A percentile compares a stretch with the other conserved stretches of the same genome.
phyloP scores from a whole-genome alignment of 2,888 invertebrate genomes.

The Euspilapteryx auroguttella region DNA sequence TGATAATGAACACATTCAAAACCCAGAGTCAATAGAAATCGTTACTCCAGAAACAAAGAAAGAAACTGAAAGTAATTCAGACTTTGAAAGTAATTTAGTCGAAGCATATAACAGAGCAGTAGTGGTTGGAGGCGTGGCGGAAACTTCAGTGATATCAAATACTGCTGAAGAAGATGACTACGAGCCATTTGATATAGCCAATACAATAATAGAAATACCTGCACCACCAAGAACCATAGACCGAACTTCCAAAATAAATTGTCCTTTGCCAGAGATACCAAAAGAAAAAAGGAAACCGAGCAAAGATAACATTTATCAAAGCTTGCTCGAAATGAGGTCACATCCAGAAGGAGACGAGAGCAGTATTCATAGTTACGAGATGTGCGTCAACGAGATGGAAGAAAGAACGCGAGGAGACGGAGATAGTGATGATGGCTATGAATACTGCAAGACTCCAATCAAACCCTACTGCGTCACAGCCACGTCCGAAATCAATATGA shows the following conservation, averaged over 20 bases:
- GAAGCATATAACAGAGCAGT: slow-evolving; percentile 49
- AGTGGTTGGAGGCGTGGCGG: slow-evolving; percentile 29
- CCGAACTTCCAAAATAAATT: slow-evolving; percentile 40
- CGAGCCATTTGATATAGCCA: slow-evolving; percentile 32
- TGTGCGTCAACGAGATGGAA: slow-evolving; percentile 38
- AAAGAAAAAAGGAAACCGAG: slow-evolving; percentile 14
- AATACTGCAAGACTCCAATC: slow-evolving; percentile 48
- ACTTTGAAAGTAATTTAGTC: slow-evolving; percentile 45
- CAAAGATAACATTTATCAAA: slow-evolving; percentile 46
- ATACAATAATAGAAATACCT: slow-evolving; percentile 28
- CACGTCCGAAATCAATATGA: slow-evolving; percentile 39
- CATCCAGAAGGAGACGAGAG: slow-evolving; percentile 51
- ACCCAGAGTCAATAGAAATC: slow-evolving; percentile 6
- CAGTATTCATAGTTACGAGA: slow-evolving; percentile 57
- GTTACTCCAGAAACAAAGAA: slow-evolving; percentile 14
- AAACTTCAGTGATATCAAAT: slow-evolving; percentile 27
- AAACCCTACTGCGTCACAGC: slow-evolving; percentile 45
- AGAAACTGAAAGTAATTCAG: slow-evolving; percentile 21
- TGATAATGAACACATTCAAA: slow-evolving; percentile 1
- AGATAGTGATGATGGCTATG: slow-evolving; percentile 52
- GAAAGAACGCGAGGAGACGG: slow-evolving; percentile 47
- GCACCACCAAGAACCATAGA: slow-evolving; percentile 21
- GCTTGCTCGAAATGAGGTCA: slow-evolving; percentile 44
- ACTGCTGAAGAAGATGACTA: slow-evolving; percentile 38
- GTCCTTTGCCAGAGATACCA: slow-evolving; percentile 52